These are phyloP conservation scores for Prorops nasuta DNA, from an alignment of 1,140 invertebrate species.

Conservation along the genomic window DNA sequence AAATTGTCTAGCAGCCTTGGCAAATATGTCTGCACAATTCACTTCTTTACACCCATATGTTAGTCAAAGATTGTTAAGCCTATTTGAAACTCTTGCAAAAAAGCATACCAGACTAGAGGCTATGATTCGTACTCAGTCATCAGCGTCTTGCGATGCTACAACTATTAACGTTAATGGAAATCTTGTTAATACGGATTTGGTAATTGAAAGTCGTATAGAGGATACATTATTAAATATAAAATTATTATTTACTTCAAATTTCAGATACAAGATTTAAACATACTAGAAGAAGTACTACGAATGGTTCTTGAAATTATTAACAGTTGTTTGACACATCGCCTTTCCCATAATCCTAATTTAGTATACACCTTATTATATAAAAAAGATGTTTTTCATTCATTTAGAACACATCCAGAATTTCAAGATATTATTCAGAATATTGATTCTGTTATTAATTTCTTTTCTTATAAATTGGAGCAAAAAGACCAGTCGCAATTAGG, in stretches of 20 bases:
- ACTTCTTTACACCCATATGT: conserved; percentile 93
- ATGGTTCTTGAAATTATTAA: conserved; percentile 97
- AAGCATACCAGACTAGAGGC: conserved; percentile 66
- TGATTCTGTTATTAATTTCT: conserved; percentile 87
- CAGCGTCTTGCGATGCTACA: conserved; percentile 19
- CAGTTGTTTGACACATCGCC: conserved; percentile 83
- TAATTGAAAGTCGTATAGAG: conserved; percentile 24
- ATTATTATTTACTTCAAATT: conserved; percentile 13
- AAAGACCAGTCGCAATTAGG: conserved; percentile 67
- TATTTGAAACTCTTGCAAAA: conserved; percentile 86
- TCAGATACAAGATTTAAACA: conserved; percentile 83
- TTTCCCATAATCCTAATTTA: conserved; percentile 90
- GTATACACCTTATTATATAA: conserved; percentile 96
- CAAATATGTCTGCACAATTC: conserved; percentile 97
- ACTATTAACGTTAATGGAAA: conserved; percentile 40
- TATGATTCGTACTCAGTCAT: conserved; percentile 44
- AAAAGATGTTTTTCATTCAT: conserved; percentile 84
- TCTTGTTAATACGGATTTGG: conserved; percentile 41
- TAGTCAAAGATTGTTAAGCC: conserved; percentile 85
- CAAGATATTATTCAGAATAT: conserved; percentile 97
- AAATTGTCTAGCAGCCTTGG: conserved; percentile 94
- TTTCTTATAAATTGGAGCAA: conserved; percentile 77
- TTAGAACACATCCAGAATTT: conserved; percentile 84
- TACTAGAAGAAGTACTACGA: conserved; percentile 94
- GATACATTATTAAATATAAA: conserved; percentile 6